Evolutionary conservation across 1,140 invertebrate species (phyloP).

Genomic region (Plutomurus gul): DNA sequence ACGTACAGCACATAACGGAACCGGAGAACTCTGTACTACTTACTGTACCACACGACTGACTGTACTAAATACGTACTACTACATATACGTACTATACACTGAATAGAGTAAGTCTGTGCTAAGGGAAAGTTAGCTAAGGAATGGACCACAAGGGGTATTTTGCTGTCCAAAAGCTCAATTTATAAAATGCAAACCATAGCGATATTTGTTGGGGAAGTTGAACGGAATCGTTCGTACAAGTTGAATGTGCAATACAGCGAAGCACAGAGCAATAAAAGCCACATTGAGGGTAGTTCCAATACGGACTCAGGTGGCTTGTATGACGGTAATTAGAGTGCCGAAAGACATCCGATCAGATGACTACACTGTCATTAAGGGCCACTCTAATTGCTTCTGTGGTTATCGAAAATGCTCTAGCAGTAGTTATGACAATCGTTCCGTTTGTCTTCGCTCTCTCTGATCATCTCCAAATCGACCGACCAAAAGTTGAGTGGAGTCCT

Average conservation of each 20-base stretch:
- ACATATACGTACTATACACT: too few species aligned
- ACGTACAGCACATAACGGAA: too few species aligned
- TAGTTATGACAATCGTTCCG: slow-evolving; percentile 43
- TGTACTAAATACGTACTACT: too few species aligned
- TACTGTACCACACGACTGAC: too few species aligned
- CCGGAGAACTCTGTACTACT: too few species aligned
- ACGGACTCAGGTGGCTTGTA: slow-evolving; percentile 52
- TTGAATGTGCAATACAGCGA: slow-evolving; percentile 41
- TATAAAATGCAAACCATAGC: slow-evolving; percentile 49
- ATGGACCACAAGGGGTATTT: slow-evolving; percentile 28
- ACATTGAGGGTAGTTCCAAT: slow-evolving; percentile 43
- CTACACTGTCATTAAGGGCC: slow-evolving; percentile 43
- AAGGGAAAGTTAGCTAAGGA: not conserved
- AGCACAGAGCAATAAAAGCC: slow-evolving; percentile 49
- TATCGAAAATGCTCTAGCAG: slow-evolving; percentile 49
- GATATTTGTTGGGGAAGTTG: slow-evolving; percentile 39
- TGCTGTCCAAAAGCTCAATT: slow-evolving; percentile 42
- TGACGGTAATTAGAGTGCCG: slow-evolving; percentile 51
- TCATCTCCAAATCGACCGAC: slow-evolving; percentile 10
- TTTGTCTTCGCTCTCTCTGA: slow-evolving; percentile 33
- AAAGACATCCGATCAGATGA: slow-evolving; percentile 53
- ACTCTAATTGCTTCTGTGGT: slow-evolving; percentile 52
- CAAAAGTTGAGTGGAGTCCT: not conserved
- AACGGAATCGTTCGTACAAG: not conserved
- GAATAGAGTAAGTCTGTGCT: not conserved